Evolutionary conservation across 2,888 invertebrate genomes (phyloP), one percentile per base, ranked within the genome.

Genomic region (Andricus quercusramuli): DNA sequence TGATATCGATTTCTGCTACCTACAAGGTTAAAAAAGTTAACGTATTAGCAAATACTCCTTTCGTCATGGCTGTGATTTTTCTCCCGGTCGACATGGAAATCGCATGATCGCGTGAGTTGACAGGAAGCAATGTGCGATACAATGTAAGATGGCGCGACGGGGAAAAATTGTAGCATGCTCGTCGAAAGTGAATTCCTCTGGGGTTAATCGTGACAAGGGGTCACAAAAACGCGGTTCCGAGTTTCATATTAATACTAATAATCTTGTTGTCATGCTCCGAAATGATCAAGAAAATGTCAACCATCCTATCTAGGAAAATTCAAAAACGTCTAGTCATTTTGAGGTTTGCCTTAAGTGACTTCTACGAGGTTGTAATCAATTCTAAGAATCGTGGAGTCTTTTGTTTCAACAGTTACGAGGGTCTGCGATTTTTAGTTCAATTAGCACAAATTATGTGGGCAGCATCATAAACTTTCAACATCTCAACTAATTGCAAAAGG

Each of bases 61-160:
- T 83, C 80, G 84, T 78, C 83, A 80, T 83, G 79, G 81, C 81
- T 86, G 82, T 85, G 88, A 89, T 88, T 89, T 89, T 84, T 81
- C 85, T 86, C 88, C 85, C 74, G 13, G 56, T n/a, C 22, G 13
- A 74, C 74, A 74, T 15, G 22, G n/a, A 74, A 74, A 74, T 88
- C 85, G 86, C 86, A 86, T 89, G 89, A 89, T 90, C 86, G 87
- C 87, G 87, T 89, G 89, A 80, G 82, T 79, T 81, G 68, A 66
- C 79, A 78, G 79, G 76, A 82, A 85, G 82, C 83, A 78, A 78
- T 78, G 64, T 81, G 78, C 79, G 78, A 79, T 79, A 74, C 37
- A 74, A 76, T 79, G 84, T 79, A 77, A 83, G 22, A 47, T 29
- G 47, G 25, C 68, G 17, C 37, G 37, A 37, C 5, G 15, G 20